Base-by-base conservation (phyloP, 2,888 invertebrate species). In the Drosophila yooni region DNA sequence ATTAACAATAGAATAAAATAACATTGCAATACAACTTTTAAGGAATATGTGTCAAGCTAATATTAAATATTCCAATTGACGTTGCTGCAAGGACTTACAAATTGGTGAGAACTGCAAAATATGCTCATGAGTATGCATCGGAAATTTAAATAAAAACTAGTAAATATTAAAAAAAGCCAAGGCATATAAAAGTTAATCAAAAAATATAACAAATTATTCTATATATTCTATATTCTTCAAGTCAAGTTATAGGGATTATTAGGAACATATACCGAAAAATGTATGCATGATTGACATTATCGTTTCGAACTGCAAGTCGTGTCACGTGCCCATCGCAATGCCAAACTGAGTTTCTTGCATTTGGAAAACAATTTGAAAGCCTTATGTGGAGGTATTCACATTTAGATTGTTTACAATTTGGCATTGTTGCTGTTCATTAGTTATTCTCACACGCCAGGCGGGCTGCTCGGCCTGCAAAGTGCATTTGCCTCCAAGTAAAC, bases 401-500 rank as follows among this genome's bases (percentile, higher is more conserved):
- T 29, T 40, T 31, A 40, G 43, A 64, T 84, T 84, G 85, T 86
- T 86, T 86, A 86, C 90, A 88, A 81, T 75, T 81, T 81, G 62
- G 61, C 72, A 58, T 72, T 64, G 68, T 53, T 73, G 65, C 58
- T 59, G 61, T 77, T 76, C 79, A 73, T 79, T 82, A 74, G 63
- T 18, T 38, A 58, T 68, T 64, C 72, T 57, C 43, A 62, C 68
- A 76, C 68, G 57, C 54, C 59, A 53, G 50, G 51, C 54, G 59
- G 61, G 34, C 54, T 53, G 34, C 33, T 46, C 53, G 18, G 54
- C 18, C 77, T 50, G 61, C 80, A 82, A 74, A 79, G 79, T 80
- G 82, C 80, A 80, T 79, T 80, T 74, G 76, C 66, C 56, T 36
- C 61, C 18, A 60, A 70, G 82, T 81, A 81, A 81, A 81, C 80